Evolutionary conservation across 2,113 vertebrate species (phyloP), one percentile per base, ranked within the genome.

Genomic region (Protobothrops flavoviridis): DNA sequence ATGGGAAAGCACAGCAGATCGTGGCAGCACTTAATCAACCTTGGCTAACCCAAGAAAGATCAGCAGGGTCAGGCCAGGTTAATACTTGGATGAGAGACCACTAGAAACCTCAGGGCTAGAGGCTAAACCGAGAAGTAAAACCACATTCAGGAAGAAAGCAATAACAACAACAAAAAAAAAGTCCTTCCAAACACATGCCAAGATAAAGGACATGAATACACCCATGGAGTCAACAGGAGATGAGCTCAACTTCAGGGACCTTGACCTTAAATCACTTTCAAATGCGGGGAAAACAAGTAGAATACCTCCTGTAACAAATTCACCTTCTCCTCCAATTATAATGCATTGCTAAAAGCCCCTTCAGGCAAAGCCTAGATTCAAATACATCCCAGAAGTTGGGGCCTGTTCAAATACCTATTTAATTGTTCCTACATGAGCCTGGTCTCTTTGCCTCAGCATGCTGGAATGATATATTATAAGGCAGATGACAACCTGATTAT

Each of bases 361-460:
- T 89, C 92, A 89, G 88, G 92, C 64, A 89, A 57, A 56, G 48
- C 87, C 64, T 20, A 29, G 50, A 39, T 81, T 92, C 43, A 48
- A n/a, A 56, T 81, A 29, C 15, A 33, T 33, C 29, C 87, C 87
- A 92, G 50, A 87, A 53, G 52, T 53, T 92, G 92, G 26, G 15
- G 26, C 7, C 12, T 48, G 39, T 85, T 89, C 15, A 85, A 53
- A 89, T 85, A 89, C 87, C 87, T 53, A 87, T 69, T 81, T 53
- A 53, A 93, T 93, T 93, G 52, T 89, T 93, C 64, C 29, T 48
- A 89, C 39, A 33, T 59, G 43, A 93, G 53, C 56, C 33, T 45
- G 87, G 15, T 53, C 64, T 33, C 12, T 48, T 5, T 89, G 92
- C 29, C 92, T 85, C 26, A 45, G 39, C 92, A 85, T 29, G 64